These are phyloP conservation scores for Anoplius nigerrimus DNA, from an alignment of 2,888 invertebrate species.

Conservation along the genomic window DNA sequence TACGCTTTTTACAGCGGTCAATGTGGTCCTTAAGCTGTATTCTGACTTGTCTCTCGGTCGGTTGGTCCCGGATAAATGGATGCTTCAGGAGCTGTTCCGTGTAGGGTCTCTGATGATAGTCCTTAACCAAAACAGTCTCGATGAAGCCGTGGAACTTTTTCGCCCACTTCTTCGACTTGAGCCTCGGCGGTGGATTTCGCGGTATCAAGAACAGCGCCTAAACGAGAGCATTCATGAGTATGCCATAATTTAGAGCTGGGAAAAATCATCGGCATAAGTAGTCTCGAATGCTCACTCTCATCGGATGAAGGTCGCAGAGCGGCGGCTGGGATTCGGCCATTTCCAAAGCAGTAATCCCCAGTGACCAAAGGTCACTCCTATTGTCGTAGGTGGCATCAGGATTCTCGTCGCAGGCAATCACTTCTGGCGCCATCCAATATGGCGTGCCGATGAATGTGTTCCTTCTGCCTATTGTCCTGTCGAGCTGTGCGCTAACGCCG, in stretches of 20 bases:
- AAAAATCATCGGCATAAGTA: background rate
- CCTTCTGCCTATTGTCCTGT: slow-evolving; percentile 98
- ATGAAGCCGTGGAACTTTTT: slow-evolving; percentile 99
- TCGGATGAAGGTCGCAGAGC: slow-evolving; percentile 99
- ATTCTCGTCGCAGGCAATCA: slow-evolving; percentile 99
- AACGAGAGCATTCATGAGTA: slow-evolving; percentile 8
- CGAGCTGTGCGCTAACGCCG: slow-evolving; percentile 99
- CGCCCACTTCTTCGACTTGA: slow-evolving; percentile 98
- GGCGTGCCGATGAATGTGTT: slow-evolving; percentile 99
- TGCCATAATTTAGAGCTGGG: background rate
- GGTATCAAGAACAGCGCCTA: slow-evolving; percentile 97
- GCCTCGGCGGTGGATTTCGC: slow-evolving; percentile 96
- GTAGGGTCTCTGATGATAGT: slow-evolving; percentile 98
- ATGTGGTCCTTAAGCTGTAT: slow-evolving; percentile 99
- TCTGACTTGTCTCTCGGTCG: slow-evolving; percentile 97
- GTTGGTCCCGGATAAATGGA: slow-evolving; percentile 98
- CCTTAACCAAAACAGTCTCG: slow-evolving; percentile 98
- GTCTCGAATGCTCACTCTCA: slow-evolving; percentile 80
- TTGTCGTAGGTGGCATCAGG: slow-evolving; percentile 99
- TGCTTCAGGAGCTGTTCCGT: slow-evolving; percentile 98
- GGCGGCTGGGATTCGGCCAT: slow-evolving; percentile 99
- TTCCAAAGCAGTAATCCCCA: slow-evolving; percentile 98
- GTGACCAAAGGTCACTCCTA: slow-evolving; percentile 92
- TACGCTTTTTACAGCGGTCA: slow-evolving; percentile 96
- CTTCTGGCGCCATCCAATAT: slow-evolving; percentile 99